These are phyloP conservation scores for Quadriops clusia DNA, from an alignment of 2,888 invertebrate species.

Conservation along the genomic window DNA sequence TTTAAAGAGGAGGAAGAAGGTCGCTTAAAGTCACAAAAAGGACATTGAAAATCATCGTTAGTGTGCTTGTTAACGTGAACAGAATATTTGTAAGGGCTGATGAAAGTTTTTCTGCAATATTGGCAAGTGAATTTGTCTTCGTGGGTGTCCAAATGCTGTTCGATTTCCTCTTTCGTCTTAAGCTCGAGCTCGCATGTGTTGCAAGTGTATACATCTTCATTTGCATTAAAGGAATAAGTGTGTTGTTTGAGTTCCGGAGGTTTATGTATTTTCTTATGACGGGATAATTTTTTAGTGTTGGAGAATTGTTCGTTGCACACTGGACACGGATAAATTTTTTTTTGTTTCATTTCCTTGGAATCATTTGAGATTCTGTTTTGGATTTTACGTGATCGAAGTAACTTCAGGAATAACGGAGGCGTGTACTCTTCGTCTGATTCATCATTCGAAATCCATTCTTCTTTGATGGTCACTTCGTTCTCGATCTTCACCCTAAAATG, in stretches of 20 bases:
- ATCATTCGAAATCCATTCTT: too few species aligned
- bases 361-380: too few species aligned
- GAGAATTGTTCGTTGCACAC: conserved; percentile 40
- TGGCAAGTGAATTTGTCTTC: conserved; percentile 10
- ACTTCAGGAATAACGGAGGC: too few species aligned
- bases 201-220: conserved; percentile 23
- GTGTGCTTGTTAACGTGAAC: conserved; percentile 26
- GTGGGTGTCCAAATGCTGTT: conserved; percentile 23
- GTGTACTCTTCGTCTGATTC: too few species aligned
- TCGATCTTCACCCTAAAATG: too few species aligned
- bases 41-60: conserved; percentile 24
- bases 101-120: conserved; percentile 21
- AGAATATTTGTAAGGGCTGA: conserved; percentile 27
- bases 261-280: conserved; percentile 39
- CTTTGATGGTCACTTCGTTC: too few species aligned
- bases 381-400: too few species aligned
- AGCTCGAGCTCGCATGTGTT: conserved; percentile 25
- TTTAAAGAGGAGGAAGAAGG: conserved; percentile 27
- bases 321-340: too few species aligned
- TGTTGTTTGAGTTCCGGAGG: conserved; percentile 7
- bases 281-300: conserved; percentile 38
- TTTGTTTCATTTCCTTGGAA: too few species aligned
- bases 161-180: conserved; percentile 22
- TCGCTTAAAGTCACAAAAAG: conserved; percentile 24
- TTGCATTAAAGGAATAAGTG: conserved; percentile 19